These are phyloP conservation scores for Daphoenositta chrysoptera DNA, from an alignment of 2,113 vertebrate genomes.

Conservation along the genomic window DNA sequence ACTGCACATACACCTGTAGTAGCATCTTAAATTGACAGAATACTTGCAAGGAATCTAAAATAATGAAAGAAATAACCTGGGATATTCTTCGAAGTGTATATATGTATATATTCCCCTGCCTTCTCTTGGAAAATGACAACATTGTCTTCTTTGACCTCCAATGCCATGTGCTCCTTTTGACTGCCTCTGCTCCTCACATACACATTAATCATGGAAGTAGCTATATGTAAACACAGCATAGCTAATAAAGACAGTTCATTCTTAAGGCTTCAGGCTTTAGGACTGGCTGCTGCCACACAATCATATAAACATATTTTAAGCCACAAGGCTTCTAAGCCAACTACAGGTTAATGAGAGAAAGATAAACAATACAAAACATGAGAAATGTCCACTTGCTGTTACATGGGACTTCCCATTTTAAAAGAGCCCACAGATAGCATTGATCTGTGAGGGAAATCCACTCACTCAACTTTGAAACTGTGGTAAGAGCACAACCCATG, in stretches of 20 bases:
- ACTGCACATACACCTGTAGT: not conserved
- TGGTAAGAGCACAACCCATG: not conserved
- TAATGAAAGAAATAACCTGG: not conserved
- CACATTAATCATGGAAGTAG: not conserved
- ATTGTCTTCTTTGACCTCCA: not conserved
- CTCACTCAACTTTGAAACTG: not conserved
- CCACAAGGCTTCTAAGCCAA: not conserved
- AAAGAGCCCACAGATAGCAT: not conserved
- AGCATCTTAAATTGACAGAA: not conserved
- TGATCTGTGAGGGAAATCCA: rapidly evolving
- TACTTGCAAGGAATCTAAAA: not conserved
- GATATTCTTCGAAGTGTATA: not conserved
- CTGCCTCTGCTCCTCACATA: not conserved
- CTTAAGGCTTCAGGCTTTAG: not conserved
- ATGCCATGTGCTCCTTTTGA: not conserved
- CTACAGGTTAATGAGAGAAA: not conserved
- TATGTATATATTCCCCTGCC: not conserved
- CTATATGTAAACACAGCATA: rapidly evolving
- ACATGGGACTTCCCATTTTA: not conserved
- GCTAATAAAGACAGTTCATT: not conserved
- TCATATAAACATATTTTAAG: not conserved
- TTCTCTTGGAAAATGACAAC: not conserved
- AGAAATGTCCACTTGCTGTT: not conserved
- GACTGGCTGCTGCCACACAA: not conserved
- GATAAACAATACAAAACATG: not conserved